Base-by-base conservation (phyloP, 2,113 vertebrate species). In the Perccottus glenii region DNA sequence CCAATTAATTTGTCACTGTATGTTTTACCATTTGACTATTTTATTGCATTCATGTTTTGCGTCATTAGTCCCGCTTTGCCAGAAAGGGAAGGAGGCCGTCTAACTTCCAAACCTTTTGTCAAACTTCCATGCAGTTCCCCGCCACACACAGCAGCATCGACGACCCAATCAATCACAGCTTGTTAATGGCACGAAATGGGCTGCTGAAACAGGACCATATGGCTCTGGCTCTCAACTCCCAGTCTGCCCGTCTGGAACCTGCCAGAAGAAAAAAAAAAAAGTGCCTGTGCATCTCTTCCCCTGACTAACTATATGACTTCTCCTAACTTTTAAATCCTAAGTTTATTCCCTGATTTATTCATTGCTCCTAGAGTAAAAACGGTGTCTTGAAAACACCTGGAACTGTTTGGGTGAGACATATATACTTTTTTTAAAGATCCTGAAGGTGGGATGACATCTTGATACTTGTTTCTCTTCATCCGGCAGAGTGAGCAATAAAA, bases 141-240 rank as follows among this genome's bases (percentile, higher is more conserved):
- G 33, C 51, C 63, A 64, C 11, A 32, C 53, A 27, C 71, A 40
- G 75, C 68, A 64, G 73, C 4, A 14, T 75, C 55, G 70, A 78
- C 49, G 55, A 60, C 64, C 73, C 78, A 77, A 88, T 91, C 88
- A 83, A 89, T 91, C 89, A 88, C 64, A 86, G 82, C 87, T 89
- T 84, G 78, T 92, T 91, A 91, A 90, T 83, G 89, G 83, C 80
- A 78, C 67, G 78, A 83, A 85, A 81, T 76, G 80, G 69, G 72
- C 71, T 73, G 65, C 83, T 80, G 81, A 71, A 87, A 86, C 66
- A 71, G 60, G 75, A 86, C 81, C 88, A 90, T 88, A 89, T 89
- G 90, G 87, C 85, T 75, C 15, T 33, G 59, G 60, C 82, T 73
- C 70, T 48, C 64, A 60, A 74, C 77, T 78, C 47, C 56, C 53